Evolutionary conservation across 2,113 vertebrate species (phyloP).

Genomic region (Paramisgurnus dabryanus): DNA sequence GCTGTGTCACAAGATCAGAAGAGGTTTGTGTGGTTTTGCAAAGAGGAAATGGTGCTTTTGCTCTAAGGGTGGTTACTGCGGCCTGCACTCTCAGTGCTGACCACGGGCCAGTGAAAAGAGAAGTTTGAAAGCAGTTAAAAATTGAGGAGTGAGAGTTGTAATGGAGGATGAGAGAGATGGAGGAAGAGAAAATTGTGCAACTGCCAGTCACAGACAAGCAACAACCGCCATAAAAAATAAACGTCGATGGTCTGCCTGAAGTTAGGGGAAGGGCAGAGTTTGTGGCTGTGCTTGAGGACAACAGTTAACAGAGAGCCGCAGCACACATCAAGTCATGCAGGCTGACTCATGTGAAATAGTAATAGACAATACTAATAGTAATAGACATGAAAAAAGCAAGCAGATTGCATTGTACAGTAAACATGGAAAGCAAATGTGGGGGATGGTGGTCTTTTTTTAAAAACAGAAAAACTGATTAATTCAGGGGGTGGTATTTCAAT

Average conservation of each 20-base stretch:
- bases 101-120: conserved; percentile 18
- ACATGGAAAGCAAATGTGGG: background rate
- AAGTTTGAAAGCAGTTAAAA: conserved; percentile 16
- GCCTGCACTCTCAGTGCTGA: conserved; percentile 44
- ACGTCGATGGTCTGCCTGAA: conserved; percentile 49
- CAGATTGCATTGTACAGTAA: too few species aligned
- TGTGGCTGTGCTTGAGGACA: background rate
- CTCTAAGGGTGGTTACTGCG: conserved; percentile 50
- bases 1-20: conserved; percentile 38
- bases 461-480: too few species aligned
- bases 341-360: background rate
- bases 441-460: background rate
- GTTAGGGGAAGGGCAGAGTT: conserved; percentile 2
- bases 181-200: background rate
- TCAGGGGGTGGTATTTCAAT: too few species aligned
- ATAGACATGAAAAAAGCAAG: background rate
- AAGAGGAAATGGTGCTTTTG: conserved; percentile 55
- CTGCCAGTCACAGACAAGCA: background rate
- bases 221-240: background rate
- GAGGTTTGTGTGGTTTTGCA: conserved; percentile 46
- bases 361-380: background rate
- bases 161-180: conserved; percentile 7
- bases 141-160: background rate
- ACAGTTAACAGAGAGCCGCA: conserved; percentile 57
- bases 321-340: background rate